Percentiles rank a stretch among this genome's conserved stretches.
Conservation (phyloP, 1,140 invertebrate species). For the Helicoverpa zea region DNA sequence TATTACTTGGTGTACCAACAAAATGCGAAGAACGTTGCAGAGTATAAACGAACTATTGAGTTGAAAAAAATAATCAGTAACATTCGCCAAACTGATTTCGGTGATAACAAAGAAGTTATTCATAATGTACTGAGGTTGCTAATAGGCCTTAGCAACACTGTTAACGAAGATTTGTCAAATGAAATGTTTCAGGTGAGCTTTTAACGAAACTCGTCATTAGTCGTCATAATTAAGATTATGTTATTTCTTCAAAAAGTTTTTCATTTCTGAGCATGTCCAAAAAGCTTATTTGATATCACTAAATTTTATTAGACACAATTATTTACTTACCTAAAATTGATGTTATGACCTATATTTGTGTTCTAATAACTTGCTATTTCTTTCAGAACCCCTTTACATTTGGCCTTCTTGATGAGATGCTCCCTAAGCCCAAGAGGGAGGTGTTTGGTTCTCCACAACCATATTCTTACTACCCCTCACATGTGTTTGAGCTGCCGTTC, state of each 20-base stretch:
- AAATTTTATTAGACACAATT: no score
- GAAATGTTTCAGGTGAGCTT: conserved; percentile 73
- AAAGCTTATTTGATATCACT: no score
- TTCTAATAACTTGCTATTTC: conserved; percentile 26
- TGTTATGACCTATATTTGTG: no score
- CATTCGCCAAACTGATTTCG: conserved; percentile 64
- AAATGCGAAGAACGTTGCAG: conserved; percentile 72
- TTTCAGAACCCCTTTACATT: conserved; percentile 84
- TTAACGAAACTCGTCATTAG: neutral
- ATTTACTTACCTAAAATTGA: no score
- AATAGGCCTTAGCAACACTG: conserved; percentile 64
- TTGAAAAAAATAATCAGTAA: conserved; percentile 70
- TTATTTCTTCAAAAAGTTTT: no score
- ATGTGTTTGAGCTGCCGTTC: conserved; percentile 83
- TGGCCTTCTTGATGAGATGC: conserved; percentile 81
- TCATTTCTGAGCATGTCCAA: no score
- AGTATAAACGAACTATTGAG: conserved; percentile 72
- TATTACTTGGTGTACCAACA: conserved; percentile 71
- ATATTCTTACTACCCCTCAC: conserved; percentile 80
- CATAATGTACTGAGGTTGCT: conserved; percentile 68
- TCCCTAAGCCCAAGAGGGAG: conserved; percentile 73
- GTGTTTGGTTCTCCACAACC: conserved; percentile 79
- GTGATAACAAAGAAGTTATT: conserved; percentile 66
- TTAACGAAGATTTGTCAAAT: conserved; percentile 65
- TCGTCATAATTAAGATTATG: no score